These are phyloP conservation scores for Clarias platycephalus DNA, from an alignment of 2,797 vertebrate genomes.

Conservation along the genomic window DNA sequence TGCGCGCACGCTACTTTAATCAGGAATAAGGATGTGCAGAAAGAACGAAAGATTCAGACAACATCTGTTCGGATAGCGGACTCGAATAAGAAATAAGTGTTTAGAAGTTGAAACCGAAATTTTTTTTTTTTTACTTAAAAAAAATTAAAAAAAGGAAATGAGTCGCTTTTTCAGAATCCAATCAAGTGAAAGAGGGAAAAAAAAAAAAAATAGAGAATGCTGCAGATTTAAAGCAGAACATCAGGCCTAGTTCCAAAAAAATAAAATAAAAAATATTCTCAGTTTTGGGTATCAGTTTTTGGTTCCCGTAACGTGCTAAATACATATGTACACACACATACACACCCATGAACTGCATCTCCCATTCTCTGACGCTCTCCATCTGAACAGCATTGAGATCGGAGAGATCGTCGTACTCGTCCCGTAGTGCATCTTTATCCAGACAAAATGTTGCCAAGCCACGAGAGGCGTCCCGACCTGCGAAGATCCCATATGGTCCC, in stretches of 20 bases:
- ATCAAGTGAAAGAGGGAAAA: background rate
- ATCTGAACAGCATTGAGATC: constrained; percentile 98
- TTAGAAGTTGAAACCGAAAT: no score
- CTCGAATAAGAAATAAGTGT: background rate
- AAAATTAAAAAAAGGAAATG: background rate
- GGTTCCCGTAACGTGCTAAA: background rate
- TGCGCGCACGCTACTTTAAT: background rate
- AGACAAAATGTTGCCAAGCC: constrained; percentile 97
- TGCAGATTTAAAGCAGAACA: background rate
- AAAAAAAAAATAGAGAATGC: background rate
- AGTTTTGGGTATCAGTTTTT: background rate
- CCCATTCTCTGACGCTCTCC: constrained; percentile 99
- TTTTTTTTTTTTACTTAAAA: background rate
- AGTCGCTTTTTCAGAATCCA: no score
- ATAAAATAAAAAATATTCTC: no score
- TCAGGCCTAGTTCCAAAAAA: no score
- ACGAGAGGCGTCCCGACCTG: constrained; percentile 93
- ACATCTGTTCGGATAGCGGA: background rate
- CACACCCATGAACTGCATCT: constrained; percentile 99
- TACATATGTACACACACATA: background rate
- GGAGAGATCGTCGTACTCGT: constrained; percentile 96
- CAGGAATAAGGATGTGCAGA: background rate
- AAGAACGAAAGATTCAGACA: background rate
- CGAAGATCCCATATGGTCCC: constrained; percentile 96
- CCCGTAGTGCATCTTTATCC: constrained; percentile 91